Conservation (phyloP, 2,797 vertebrate genomes). For the Pangasius krempfi region DNA sequence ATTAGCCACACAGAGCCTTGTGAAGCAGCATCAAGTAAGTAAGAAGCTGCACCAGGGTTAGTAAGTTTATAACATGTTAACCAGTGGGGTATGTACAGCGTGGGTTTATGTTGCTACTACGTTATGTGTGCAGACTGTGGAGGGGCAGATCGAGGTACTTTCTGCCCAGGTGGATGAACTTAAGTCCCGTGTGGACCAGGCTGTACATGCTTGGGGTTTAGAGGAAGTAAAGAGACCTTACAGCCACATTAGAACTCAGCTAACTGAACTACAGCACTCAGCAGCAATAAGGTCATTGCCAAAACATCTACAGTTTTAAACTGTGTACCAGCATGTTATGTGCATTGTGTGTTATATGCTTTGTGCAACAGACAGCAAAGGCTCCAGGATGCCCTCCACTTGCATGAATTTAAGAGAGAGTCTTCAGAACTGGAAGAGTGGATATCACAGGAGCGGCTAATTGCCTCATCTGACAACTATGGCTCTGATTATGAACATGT, state of each 20-base stretch:
- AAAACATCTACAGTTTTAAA: background rate
- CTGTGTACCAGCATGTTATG: background rate
- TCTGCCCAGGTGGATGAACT: conserved; percentile 75
- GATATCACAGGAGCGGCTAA: conserved; percentile 79
- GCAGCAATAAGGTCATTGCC: conserved; percentile 73
- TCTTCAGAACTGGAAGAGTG: conserved; percentile 81
- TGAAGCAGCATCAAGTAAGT: conserved; percentile 85
- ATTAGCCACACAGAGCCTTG: conserved; percentile 75
- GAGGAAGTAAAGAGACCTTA: conserved; percentile 73
- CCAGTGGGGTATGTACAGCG: background rate
- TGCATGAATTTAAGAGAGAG: conserved; percentile 84
- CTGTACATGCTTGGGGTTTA: conserved; percentile 62
- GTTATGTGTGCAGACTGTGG: conserved; percentile 72
- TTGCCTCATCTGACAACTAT: conserved; percentile 73
- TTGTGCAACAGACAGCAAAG: conserved; percentile 65
- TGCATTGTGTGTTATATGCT: background rate
- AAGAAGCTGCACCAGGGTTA: background rate
- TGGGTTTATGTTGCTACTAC: background rate
- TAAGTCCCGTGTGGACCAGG: conserved; percentile 64
- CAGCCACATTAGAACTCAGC: conserved; percentile 69
- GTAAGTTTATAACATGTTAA: background rate
- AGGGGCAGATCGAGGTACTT: conserved; percentile 78
- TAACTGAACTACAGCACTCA: conserved; percentile 75
- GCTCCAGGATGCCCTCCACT: conserved; percentile 77
- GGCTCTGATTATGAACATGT: conserved; percentile 81